Conservation (phyloP, 2,888 invertebrate species). For the Euclidia mi region DNA sequence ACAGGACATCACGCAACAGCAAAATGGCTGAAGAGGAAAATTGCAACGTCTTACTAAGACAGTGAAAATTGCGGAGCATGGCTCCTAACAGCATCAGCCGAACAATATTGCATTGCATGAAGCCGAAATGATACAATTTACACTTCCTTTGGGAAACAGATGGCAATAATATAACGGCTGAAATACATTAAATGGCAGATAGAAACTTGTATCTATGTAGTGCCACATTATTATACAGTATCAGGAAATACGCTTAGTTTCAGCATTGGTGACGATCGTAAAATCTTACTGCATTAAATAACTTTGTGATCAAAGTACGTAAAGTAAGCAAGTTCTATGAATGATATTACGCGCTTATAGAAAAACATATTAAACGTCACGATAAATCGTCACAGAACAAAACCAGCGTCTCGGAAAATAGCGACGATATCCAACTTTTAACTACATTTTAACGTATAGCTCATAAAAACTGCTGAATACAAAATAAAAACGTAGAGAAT, state of each 20-base stretch:
- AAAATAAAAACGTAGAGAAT: conserved; percentile 41
- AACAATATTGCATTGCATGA: conserved; percentile 67
- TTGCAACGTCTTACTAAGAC: conserved; percentile 66
- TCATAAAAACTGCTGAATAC: conserved; percentile 44
- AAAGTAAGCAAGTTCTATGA: conserved; percentile 21
- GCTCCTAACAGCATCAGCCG: conserved; percentile 61
- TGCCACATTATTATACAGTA: no score
- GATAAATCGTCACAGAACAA: conserved; percentile 49
- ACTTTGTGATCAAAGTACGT: no score
- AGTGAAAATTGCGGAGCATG: conserved; percentile 64
- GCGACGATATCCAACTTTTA: conserved; percentile 44
- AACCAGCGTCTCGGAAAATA: conserved; percentile 43
- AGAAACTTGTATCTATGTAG: no score
- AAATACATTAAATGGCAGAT: conserved; percentile 16
- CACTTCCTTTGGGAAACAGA: conserved; percentile 41
- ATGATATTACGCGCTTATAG: conserved; percentile 35
- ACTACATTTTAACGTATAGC: conserved; percentile 47
- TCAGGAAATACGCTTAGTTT: no score
- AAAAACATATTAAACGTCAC: conserved; percentile 46
- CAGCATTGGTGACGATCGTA: no score
- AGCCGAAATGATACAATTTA: conserved; percentile 59
- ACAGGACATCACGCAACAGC: conserved; percentile 65
- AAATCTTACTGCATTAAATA: no score
- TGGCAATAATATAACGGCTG: conserved; percentile 39
- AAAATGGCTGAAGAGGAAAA: conserved; percentile 74